Percentiles rank a stretch among this genome's conserved stretches.
Conservation (phyloP, 2,888 invertebrate species). For the Scrobipalpa costella region DNA sequence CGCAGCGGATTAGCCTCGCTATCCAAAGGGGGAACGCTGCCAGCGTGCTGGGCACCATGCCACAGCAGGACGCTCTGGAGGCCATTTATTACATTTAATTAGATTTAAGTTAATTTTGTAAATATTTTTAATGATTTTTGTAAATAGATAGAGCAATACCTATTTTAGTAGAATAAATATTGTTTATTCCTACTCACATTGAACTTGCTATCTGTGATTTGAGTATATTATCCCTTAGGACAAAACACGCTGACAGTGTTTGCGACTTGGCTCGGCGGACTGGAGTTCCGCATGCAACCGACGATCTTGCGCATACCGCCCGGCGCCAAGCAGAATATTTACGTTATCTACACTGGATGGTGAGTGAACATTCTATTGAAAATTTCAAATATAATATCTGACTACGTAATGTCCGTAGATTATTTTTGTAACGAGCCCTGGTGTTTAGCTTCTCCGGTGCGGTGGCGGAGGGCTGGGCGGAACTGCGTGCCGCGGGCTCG, state of each 20-base stretch:
- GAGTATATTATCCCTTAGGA: conserved; percentile 36
- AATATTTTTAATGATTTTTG: too few species aligned
- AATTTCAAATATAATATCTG: conserved; percentile 6
- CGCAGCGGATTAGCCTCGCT: too few species aligned
- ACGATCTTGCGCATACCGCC: conserved; percentile 44
- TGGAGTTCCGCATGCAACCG: conserved; percentile 52
- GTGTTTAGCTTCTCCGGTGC: conserved; percentile 30
- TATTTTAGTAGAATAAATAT: too few species aligned
- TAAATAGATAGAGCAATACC: too few species aligned
- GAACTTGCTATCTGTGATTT: neutral
- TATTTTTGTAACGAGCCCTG: neutral
- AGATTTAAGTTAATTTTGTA: too few species aligned
- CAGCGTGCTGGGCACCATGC: too few species aligned
- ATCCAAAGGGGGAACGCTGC: too few species aligned
- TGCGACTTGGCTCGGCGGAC: conserved; percentile 45
- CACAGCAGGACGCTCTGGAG: too few species aligned
- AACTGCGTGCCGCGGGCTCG: conserved; percentile 26
- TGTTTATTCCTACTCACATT: neutral
- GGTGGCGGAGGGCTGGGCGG: conserved; percentile 27
- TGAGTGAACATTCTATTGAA: conserved; percentile 30
- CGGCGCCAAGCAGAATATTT: conserved; percentile 42
- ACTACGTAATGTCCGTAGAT: too few species aligned
- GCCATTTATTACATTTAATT: too few species aligned
- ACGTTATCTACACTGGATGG: conserved; percentile 59
- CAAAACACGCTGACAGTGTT: conserved; percentile 43